Base-by-base conservation (phyloP, 2,888 invertebrate genomes). In the Cerastoderma edule region DNA sequence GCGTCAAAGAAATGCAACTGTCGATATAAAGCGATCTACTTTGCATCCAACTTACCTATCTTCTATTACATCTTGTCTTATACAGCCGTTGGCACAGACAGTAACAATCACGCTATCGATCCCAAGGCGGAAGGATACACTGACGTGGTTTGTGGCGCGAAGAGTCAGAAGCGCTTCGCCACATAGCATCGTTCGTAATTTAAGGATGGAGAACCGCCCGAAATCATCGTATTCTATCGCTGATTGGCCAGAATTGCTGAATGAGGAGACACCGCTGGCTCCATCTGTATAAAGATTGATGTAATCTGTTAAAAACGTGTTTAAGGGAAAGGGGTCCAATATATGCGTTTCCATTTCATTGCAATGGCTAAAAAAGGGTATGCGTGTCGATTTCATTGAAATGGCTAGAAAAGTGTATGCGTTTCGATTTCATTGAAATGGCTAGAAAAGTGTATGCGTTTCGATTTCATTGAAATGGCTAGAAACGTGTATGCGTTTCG, bases 261-360 rank as follows among this genome's bases (percentile, higher is more conserved):
- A n/a, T 13, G 24, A 22, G 27, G n/a, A 5, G 27, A 24, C 24
- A 1, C 53, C 53, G n/a, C 13, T 4, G 24, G 6, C 27, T 53
- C 53, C 53, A 53, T 53, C 53, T 53, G 24, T 22, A 27, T 22
- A 53, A 53, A 53, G 22, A 53, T 39, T 39, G n/a, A n/a, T n/a
- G n/a, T n/a, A n/a, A n/a, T n/a, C n/a, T n/a, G n/a, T n/a, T n/a
- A n/a, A n/a, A n/a, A n/a, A n/a, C n/a, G n/a, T n/a, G n/a, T n/a
- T n/a, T n/a, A n/a, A n/a, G n/a, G n/a, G n/a, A n/a, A n/a, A n/a
- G n/a, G n/a, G n/a, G n/a, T n/a, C n/a, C n/a, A n/a, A n/a, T n/a
- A n/a, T n/a, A n/a, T n/a, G n/a, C n/a, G n/a, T n/a, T n/a, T n/a
- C n/a, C n/a, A n/a, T n/a, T n/a, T n/a, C n/a, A n/a, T n/a, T n/a